Conservation (phyloP, 1,140 invertebrate species). For the Trialeurodes vaporariorum region DNA sequence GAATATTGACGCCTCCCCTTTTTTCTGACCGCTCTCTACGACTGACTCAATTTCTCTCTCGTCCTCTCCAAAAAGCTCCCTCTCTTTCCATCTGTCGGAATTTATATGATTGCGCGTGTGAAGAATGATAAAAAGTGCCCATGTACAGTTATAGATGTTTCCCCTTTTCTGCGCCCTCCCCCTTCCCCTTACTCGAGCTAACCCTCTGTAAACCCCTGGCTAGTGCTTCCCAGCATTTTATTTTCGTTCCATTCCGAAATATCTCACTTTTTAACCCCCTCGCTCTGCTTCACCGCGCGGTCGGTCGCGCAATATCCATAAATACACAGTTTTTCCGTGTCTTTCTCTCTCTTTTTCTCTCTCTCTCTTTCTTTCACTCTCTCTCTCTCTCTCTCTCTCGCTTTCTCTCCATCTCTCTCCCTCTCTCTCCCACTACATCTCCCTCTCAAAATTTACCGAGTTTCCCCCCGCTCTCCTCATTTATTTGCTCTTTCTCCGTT, state of each 20-base stretch:
- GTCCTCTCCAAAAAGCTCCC: no score
- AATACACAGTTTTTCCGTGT: neutral
- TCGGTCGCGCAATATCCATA: neutral
- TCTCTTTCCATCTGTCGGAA: neutral
- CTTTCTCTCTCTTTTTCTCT: neutral
- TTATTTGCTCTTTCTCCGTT: neutral
- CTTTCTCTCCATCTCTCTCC: no score
- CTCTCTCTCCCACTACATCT: neutral
- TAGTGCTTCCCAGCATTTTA: neutral
- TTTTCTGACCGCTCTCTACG: neutral
- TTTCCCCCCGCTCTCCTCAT: neutral
- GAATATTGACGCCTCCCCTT: neutral
- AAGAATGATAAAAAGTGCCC: neutral
- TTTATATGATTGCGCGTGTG: neutral
- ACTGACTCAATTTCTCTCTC: no score
- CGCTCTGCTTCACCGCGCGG: no score
- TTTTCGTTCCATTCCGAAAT: neutral
- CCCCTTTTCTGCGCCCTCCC: neutral
- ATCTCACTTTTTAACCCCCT: neutral
- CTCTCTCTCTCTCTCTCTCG: neutral
- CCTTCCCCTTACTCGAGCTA: no score
- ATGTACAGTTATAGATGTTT: neutral
- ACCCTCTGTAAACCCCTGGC: neutral
- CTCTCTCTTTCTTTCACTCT: neutral
- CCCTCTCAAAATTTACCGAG: no score